Evolutionary conservation across 2,113 vertebrate species (phyloP), one percentile per base, ranked within the genome.

Genomic region (Vombatus ursinus): DNA sequence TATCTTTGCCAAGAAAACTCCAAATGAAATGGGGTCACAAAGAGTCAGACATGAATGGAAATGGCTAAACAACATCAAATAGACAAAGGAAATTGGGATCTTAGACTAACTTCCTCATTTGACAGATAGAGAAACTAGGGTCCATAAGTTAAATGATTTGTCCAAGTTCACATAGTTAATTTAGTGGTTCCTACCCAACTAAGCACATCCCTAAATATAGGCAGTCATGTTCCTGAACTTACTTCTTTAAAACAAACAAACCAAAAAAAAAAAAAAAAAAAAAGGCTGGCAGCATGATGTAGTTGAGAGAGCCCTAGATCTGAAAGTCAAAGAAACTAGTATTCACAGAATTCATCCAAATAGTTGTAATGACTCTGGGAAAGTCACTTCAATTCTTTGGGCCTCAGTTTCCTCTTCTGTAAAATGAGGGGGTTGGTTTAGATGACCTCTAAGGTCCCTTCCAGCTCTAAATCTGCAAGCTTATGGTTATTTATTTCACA

Each of bases 131-230:
- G 37, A 84, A 84, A 84, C 11, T 23, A 44, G 19, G 2, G n/a
- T 84, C 37, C 19, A 8, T 84, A 44, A 84, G 37, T 44, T 84
- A 84, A 23, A 84, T 22, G 16, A 84, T 84, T n/a, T 84, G 68
- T 2, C 68, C 37, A 84, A 84, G 14, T 44, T 84, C n/a, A 22
- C 68, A 84, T n/a, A 84, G 16, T 6, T 84, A 84, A 22, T 84
- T 84, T 84, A 44, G 19, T 84, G 90, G 52, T 96, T 96, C 92
- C 97, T 98, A 97, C 97, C 97, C 96, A 95, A 96, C 50, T 94
- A 28, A 91, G 53, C 94, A 92, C 94, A 92, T 95, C 90, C 96
- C 97, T 97, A 98, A 97, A 94, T 96, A 95, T 97, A 97, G 96
- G 44, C 0, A 0, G 92, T 97, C 98, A 95, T 31, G n/a, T 53